Percentiles rank a stretch among this genome's conserved stretches.
Evolutionary conservation across 2,888 invertebrate species (phyloP).

Genomic region (Neoaliturus tenellus): DNA sequence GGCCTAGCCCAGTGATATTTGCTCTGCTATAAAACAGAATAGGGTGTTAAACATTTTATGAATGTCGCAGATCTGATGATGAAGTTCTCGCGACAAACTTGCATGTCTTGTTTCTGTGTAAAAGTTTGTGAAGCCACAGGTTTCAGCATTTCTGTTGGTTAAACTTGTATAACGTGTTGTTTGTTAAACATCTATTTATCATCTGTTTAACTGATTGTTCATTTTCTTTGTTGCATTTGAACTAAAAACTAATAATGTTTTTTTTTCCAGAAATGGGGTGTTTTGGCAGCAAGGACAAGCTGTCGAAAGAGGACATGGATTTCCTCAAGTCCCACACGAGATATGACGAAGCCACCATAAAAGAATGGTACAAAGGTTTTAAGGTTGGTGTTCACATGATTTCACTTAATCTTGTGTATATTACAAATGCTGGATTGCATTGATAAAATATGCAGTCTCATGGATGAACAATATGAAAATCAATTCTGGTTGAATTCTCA

Average conservation of each 20-base stretch:
- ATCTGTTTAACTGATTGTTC: too few species aligned
- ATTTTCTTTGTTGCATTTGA: not conserved
- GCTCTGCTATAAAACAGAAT: not conserved
- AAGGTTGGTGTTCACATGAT: constrained; percentile 79
- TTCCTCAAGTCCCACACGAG: constrained; percentile 98
- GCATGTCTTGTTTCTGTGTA: not conserved
- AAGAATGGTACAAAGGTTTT: constrained; percentile 99
- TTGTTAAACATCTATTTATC: too few species aligned
- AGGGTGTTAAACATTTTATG: constrained; percentile 2
- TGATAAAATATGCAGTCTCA: too few species aligned
- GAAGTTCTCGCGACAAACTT: constrained; percentile 17
- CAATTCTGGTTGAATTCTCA: too few species aligned
- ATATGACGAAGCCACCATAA: constrained; percentile 99
- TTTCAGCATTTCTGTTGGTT: not conserved
- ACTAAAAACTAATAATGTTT: not conserved
- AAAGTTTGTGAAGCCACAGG: not conserved
- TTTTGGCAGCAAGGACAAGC: constrained; percentile 96
- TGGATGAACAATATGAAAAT: too few species aligned
- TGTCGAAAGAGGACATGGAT: constrained; percentile 99
- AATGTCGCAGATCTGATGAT: not conserved
- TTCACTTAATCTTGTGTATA: too few species aligned
- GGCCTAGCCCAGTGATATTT: constrained; percentile 10
- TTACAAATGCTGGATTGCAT: too few species aligned
- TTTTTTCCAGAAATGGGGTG: constrained; percentile 85
- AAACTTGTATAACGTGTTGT: too few species aligned